These are phyloP conservation scores for Nilaparvata lugens DNA, from an alignment of 1,140 invertebrate genomes.

Conservation along the genomic window DNA sequence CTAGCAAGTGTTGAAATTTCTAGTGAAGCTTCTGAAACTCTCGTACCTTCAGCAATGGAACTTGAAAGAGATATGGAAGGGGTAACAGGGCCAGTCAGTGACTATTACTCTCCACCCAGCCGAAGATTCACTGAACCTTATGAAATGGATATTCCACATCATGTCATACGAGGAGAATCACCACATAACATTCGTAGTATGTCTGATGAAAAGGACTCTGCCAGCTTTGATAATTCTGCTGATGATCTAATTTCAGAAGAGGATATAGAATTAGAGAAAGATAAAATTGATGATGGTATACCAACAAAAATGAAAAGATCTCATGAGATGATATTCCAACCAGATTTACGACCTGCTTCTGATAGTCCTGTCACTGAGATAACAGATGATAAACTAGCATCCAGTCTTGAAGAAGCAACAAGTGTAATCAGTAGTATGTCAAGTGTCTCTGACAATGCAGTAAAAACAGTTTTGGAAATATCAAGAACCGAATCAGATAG, in stretches of 20 bases:
- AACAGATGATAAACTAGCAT: slow-evolving; percentile 39
- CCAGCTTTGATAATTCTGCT: slow-evolving; percentile 23
- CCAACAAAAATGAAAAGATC: slow-evolving; percentile 63
- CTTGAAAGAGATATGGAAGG: slow-evolving; percentile 36
- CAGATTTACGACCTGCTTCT: slow-evolving; percentile 42
- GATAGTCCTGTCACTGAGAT: slow-evolving; percentile 25
- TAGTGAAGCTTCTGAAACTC: slow-evolving; percentile 80
- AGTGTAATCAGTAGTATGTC: slow-evolving; percentile 43
- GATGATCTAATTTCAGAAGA: slow-evolving; percentile 26
- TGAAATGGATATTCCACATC: slow-evolving; percentile 40
- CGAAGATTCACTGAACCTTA: slow-evolving; percentile 40
- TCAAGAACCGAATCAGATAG: slow-evolving; percentile 36
- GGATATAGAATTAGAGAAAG: slow-evolving; percentile 14
- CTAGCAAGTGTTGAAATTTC: slow-evolving; percentile 73
- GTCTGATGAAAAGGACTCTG: slow-evolving; percentile 18
- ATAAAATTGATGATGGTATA: slow-evolving; percentile 12
- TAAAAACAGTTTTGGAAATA: slow-evolving; percentile 43
- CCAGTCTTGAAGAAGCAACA: slow-evolving; percentile 44
- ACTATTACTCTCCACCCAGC: slow-evolving; percentile 20
- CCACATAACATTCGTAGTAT: slow-evolving; percentile 16
- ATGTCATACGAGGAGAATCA: slow-evolving; percentile 33
- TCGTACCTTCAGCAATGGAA: slow-evolving; percentile 63
- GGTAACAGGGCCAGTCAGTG: slow-evolving; percentile 23
- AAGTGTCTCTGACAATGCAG: slow-evolving; percentile 41
- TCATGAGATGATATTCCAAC: slow-evolving; percentile 81